phyloP scores from a whole-genome alignment of 1,140 invertebrate species.

The Copidosoma floridanum region DNA sequence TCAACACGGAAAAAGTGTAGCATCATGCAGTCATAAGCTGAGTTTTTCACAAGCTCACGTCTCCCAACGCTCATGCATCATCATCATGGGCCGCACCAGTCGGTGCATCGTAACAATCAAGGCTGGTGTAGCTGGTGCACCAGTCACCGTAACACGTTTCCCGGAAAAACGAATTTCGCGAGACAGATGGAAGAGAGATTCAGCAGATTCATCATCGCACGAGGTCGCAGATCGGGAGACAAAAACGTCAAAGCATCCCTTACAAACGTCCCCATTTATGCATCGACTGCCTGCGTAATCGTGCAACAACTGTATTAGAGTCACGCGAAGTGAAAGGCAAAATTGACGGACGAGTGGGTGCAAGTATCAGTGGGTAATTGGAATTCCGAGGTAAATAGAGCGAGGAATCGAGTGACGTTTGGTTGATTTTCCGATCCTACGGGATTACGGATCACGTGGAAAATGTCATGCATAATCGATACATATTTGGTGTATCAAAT shows the following conservation, averaged over 20 bases:
- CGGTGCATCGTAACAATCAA: too few species aligned
- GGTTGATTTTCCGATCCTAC: background rate
- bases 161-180: constrained; percentile 11
- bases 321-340: too few species aligned
- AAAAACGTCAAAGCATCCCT: background rate
- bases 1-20: too few species aligned
- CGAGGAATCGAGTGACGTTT: background rate
- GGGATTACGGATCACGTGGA: background rate
- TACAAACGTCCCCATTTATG: constrained; percentile 4
- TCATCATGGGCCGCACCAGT: too few species aligned
- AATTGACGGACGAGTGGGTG: too few species aligned
- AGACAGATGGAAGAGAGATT: background rate
- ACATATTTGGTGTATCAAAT: too few species aligned
- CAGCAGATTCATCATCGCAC: constrained; percentile 7
- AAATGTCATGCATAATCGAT: constrained; percentile 5
- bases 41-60: too few species aligned
- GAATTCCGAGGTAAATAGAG: constrained; percentile 1
- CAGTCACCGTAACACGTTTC: constrained; percentile 6
- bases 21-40: too few species aligned
- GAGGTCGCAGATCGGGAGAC: background rate
- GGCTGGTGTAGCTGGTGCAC: too few species aligned
- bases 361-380: too few species aligned
- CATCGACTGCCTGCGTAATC: constrained; percentile 4
- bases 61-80: too few species aligned
- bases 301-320: too few species aligned